Evolutionary conservation across 2,888 invertebrate species (phyloP).

Genomic region (Phengaris alcon): DNA sequence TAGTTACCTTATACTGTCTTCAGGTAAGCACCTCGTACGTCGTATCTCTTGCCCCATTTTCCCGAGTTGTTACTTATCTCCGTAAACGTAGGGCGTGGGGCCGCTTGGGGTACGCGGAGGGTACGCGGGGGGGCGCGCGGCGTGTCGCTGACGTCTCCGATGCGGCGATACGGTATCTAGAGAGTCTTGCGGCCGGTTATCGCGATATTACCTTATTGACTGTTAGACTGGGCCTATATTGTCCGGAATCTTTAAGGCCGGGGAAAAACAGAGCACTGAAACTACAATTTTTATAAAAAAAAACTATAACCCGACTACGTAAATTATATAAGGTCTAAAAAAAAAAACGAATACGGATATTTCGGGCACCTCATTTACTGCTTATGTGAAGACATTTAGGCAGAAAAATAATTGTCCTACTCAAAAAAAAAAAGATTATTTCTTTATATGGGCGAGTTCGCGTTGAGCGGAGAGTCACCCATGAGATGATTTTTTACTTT

Average conservation of each 20-base stretch:
- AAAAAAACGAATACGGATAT: no score
- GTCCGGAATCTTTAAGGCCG: not conserved
- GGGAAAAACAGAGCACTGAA: no score
- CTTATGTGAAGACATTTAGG: no score
- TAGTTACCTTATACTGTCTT: not conserved
- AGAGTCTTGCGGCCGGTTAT: not conserved
- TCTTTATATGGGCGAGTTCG: no score
- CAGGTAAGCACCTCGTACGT: not conserved
- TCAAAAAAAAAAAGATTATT: no score
- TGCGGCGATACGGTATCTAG: conserved; percentile 2
- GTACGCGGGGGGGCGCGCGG: not conserved
- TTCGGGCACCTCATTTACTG: no score
- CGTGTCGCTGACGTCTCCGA: conserved; percentile 27
- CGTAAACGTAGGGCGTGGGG: not conserved
- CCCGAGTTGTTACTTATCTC: not conserved
- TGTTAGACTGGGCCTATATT: not conserved
- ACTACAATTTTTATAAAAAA: no score
- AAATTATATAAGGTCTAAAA: no score
- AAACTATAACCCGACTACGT: no score
- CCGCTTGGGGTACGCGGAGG: conserved; percentile 13
- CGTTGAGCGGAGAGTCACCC: no score
- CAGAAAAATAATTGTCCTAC: no score
- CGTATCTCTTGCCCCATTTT: not conserved
- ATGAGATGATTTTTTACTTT: no score
- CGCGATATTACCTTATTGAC: conserved; percentile 5